Percentiles rank a stretch among this genome's conserved stretches.
Evolutionary conservation across 2,888 invertebrate species (phyloP).

Genomic region (Gymnoscelis rufifasciata): DNA sequence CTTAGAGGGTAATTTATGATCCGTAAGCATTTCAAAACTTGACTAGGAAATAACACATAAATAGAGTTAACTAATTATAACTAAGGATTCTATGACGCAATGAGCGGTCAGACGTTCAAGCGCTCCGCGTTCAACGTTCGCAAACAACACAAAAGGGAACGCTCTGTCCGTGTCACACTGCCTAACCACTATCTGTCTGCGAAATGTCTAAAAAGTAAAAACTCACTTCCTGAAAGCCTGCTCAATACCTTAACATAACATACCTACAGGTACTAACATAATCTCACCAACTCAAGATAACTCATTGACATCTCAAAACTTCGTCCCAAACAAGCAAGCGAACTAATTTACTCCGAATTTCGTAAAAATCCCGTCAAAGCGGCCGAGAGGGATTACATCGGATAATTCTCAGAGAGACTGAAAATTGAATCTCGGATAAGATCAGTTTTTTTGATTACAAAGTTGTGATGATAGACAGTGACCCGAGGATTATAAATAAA

Average conservation of each 20-base stretch:
- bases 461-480: conserved; percentile 29
- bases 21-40: too few species aligned
- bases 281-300: not conserved
- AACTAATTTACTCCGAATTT: conserved; percentile 7
- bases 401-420: conserved; percentile 9
- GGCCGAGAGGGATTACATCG: conserved; percentile 6
- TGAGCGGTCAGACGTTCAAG: too few species aligned
- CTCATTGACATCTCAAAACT: conserved; percentile 9
- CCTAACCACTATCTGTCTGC: too few species aligned
- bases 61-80: too few species aligned
- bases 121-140: too few species aligned
- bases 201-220: too few species aligned
- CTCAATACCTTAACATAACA: not conserved
- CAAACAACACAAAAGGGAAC: too few species aligned
- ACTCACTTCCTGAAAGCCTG: not conserved
- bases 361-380: conserved; percentile 15
- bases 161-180: too few species aligned
- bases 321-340: conserved; percentile 11
- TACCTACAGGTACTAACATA: not conserved
- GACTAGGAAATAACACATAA: too few species aligned
- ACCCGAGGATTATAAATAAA: not conserved
- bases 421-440: conserved; percentile 34
- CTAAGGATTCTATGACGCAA: too few species aligned
- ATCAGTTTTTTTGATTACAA: conserved; percentile 51
- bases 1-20: too few species aligned